Evolutionary conservation across 1,140 invertebrate species (phyloP), one percentile per base, ranked within the genome.

Genomic region (Drosophila punjabiensis): DNA sequence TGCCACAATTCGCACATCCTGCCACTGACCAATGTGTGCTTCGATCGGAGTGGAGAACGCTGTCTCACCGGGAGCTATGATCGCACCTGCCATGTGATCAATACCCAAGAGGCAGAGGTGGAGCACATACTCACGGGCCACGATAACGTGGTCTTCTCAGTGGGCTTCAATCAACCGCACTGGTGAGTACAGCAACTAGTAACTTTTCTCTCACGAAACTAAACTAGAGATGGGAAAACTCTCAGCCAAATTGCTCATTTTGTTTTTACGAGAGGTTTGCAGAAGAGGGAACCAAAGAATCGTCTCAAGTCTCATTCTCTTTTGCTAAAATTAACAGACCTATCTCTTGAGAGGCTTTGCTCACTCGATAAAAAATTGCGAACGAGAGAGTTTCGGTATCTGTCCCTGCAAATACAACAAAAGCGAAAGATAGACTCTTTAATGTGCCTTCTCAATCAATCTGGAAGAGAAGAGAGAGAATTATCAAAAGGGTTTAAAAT

Each of bases 41-140:
- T 97, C 87, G 95, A 96, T 86, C 96, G 96, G 81, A 94, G 93
- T 53, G 96, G 96, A 0, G 94, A 94, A 53, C 97, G 96, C 92
- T 97, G 96, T 93, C 93, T 97, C 56, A 96, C 97, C 2, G 96
- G 96, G 55, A 97, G 96, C 93, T 97, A 97, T 92, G 97, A 98
- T 92, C 93, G 96, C 81, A 97, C 96, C n/a, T 97, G 96, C 93
- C 97, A 97, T 93, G 94, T 97, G 66, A 97, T 97, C 95, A 95
- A 97, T 91, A 95, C 96, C 69, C 95, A 96, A 59, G 94, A 94
- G n/a, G 96, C 96, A 37, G 94, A 94, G 60, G 96, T 97, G 85
- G 91, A 96, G 76, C 94, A 95, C 82, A 95, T 95, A 45, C 94
- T 97, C 13, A 93, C 95, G 43, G 96, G 96, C 28, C 97, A 98